These are phyloP conservation scores for Platanista minor DNA, from an alignment of 2,113 vertebrate genomes.

Conservation along the genomic window DNA sequence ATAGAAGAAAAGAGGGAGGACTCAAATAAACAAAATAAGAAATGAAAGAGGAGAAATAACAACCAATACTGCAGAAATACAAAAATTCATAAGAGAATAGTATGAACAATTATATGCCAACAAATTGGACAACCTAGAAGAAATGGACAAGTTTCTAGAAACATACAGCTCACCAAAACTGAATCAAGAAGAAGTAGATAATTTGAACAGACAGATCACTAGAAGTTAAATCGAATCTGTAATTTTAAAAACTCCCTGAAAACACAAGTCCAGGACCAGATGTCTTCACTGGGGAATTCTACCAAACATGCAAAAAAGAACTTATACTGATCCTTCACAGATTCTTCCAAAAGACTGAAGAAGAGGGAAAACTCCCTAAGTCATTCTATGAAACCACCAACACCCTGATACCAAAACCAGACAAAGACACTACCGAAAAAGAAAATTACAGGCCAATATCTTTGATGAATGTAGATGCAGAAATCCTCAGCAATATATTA, in stretches of 20 bases:
- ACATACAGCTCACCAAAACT: neutral
- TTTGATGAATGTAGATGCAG: neutral
- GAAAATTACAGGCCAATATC: neutral
- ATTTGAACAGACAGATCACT: neutral
- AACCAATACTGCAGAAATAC: neutral
- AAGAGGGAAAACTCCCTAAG: neutral
- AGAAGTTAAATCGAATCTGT: neutral
- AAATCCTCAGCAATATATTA: neutral
- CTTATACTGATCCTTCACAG: neutral
- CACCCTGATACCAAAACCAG: neutral
- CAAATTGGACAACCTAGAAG: neutral
- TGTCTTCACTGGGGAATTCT: neutral
- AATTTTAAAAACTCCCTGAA: neutral
- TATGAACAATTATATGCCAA: neutral
- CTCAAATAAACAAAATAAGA: neutral
- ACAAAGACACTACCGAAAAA: neutral
- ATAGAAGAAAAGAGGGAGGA: neutral
- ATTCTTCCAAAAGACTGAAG: neutral
- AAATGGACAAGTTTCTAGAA: neutral
- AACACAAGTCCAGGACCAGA: neutral
- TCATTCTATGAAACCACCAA: neutral
- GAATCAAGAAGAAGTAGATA: neutral
- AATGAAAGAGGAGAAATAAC: neutral
- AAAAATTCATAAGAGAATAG: neutral
- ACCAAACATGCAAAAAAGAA: neutral